Percentiles rank a stretch among this genome's conserved stretches.
These are phyloP conservation scores for Dicrurus megarhynchus DNA, from an alignment of 2,113 vertebrate genomes.

Conservation along the genomic window DNA sequence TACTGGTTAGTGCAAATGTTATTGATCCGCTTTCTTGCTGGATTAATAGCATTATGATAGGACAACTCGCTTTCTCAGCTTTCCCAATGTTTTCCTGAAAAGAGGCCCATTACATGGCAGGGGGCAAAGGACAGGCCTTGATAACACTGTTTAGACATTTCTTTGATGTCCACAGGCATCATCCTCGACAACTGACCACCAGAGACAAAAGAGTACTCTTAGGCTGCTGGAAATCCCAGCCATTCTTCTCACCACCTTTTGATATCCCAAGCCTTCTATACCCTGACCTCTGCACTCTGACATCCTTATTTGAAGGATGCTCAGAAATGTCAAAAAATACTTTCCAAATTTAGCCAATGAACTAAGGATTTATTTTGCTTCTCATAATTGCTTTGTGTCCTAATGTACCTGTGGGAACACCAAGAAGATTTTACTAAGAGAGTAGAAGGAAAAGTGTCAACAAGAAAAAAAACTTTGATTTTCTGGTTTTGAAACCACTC, in stretches of 20 bases:
- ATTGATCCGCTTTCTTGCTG: constrained; percentile 17
- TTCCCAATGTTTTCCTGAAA: constrained; percentile 57
- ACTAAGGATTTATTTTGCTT: constrained; percentile 29
- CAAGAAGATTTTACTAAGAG: not conserved
- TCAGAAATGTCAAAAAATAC: constrained; percentile 59
- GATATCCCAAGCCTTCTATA: constrained; percentile 52
- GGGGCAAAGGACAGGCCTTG: constrained; percentile 77
- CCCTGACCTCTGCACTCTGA: constrained; percentile 71
- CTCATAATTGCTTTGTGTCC: not conserved
- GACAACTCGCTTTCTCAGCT: constrained; percentile 25
- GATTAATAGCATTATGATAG: constrained; percentile 29
- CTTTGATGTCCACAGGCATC: constrained; percentile 83
- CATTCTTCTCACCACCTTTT: constrained; percentile 71
- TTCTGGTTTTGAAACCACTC: not conserved
- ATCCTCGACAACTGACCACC: constrained; percentile 55
- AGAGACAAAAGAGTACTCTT: constrained; percentile 76
- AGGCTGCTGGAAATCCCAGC: constrained; percentile 46
- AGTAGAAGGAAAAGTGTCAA: not conserved
- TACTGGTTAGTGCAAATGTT: constrained; percentile 2
- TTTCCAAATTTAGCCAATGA: constrained; percentile 45
- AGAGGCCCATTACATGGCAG: constrained; percentile 62
- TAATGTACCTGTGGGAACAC: not conserved
- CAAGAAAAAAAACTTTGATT: not conserved
- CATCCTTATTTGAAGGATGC: constrained; percentile 52
- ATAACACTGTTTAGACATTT: constrained; percentile 78